Evolutionary conservation across 2,888 invertebrate species (phyloP), one percentile per base, ranked within the genome.

Genomic region (Dexiosoma caninum): DNA sequence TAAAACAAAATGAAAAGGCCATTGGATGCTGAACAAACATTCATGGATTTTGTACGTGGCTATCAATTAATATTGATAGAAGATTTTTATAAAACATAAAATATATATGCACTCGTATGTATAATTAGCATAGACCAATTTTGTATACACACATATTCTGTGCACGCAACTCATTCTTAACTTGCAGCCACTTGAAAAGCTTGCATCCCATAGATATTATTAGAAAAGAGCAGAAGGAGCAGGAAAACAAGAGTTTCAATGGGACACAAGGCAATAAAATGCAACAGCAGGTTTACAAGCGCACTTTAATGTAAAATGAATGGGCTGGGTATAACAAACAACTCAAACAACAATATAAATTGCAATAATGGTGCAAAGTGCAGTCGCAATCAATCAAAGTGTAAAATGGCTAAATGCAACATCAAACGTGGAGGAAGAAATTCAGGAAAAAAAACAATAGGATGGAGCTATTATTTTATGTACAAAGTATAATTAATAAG

Each of bases 361-460:
- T 37, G 62, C 76, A 69, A 72, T 76, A 76, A 76, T 71, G 77
- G 80, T 78, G 83, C 82, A 84, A 83, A 86, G 83, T 86, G 86
- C 86, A 86, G 84, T 87, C 85, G 84, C 85, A 86, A 88, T 88
- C 88, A 87, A 87, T 87, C 88, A 87, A 85, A 83, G 79, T 82
- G 75, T 57, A 69, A 60, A 69, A 81, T 81, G 49, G 46, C 67
- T 59, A 79, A 64, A 64, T 76, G 80, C 76, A 76, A 81, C 76
- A 80, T 71, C 71, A 80, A 76, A 57, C 27, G 27, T 6, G 7
- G 30, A n/a, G 23, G 35, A 37, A 30, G n/a, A 35, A 16, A 46
- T 8, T 2, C 40, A 66, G n/a, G n/a, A 23, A 14, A n/a, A 9
- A n/a, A n/a, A 14, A 7, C 14, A 27, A 30, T 51, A 51, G 30